Percentiles rank a stretch among this genome's conserved stretches.
phyloP scores from a whole-genome alignment of 2,888 invertebrate species.

The Fragum fragum region DNA sequence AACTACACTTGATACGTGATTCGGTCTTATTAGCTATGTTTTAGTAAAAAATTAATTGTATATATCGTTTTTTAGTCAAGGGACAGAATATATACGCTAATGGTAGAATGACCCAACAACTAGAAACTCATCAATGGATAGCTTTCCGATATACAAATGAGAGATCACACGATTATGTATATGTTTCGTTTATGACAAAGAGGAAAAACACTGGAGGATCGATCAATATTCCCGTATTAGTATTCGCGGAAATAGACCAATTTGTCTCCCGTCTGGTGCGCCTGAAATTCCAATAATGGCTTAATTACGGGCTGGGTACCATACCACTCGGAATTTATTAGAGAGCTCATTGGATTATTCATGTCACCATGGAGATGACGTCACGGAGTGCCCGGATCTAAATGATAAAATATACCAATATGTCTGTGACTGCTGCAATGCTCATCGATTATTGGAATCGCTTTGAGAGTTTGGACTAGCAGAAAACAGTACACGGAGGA shows the following conservation, averaged over 20 bases:
- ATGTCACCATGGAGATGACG: slow-evolving; percentile 81
- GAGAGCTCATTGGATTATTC: slow-evolving; percentile 65
- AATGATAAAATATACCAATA: slow-evolving; percentile 42
- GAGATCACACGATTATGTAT: no score
- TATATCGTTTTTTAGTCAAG: no score
- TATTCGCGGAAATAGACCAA: slow-evolving; percentile 10
- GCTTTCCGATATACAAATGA: no score
- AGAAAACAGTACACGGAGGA: not conserved
- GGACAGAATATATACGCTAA: no score
- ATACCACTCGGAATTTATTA: not conserved
- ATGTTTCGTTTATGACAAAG: no score
- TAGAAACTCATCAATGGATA: no score
- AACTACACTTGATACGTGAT: no score
- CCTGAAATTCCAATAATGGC: slow-evolving; percentile 22
- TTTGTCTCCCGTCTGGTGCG: slow-evolving; percentile 23
- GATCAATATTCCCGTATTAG: slow-evolving; percentile 1
- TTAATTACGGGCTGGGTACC: slow-evolving; percentile 6
- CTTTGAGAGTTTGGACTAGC: not conserved
- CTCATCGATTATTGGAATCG: slow-evolving; percentile 23
- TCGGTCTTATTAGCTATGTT: no score
- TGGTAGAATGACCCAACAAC: no score
- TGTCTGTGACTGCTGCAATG: slow-evolving; percentile 20
- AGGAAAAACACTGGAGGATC: not conserved
- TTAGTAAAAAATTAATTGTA: no score
- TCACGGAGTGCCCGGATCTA: slow-evolving; percentile 68